phyloP scores from a whole-genome alignment of 1,140 invertebrate genomes.

The Drosophila hydei region DNA sequence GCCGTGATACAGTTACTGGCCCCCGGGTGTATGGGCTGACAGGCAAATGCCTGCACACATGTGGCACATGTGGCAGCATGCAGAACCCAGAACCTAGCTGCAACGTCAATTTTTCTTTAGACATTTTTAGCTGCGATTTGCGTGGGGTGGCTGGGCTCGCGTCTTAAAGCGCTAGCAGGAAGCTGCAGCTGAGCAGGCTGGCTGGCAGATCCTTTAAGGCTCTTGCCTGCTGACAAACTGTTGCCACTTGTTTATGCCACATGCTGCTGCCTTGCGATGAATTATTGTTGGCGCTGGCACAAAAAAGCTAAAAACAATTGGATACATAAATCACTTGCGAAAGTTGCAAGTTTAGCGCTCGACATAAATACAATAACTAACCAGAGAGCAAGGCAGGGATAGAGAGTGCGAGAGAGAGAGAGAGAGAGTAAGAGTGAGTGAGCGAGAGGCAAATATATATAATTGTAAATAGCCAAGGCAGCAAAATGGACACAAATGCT shows the following conservation, averaged over 20 bases:
- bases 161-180: conserved; percentile 54
- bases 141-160: conserved; percentile 14
- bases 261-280: conserved; percentile 61
- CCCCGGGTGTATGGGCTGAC: not conserved
- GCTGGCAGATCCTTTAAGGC: conserved; percentile 57
- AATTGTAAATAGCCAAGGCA: conserved; percentile 74
- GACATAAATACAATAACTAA: conserved; percentile 82
- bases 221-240: conserved; percentile 72
- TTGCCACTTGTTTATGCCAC: conserved; percentile 75
- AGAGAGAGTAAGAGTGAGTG: not conserved
- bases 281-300: conserved; percentile 73
- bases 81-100: conserved; percentile 20
- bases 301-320: conserved; percentile 72
- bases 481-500: conserved; percentile 34
- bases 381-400: conserved; percentile 48
- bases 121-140: conserved; percentile 57
- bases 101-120: conserved; percentile 58
- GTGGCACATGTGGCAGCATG: conserved; percentile 31
- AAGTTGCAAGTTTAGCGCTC: conserved; percentile 77
- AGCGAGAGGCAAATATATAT: conserved; percentile 56
- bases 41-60: conserved; percentile 45
- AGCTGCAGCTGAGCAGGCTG: conserved; percentile 14
- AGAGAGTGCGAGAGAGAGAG: not conserved
- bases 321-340: conserved; percentile 77
- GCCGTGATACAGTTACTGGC: conserved; percentile 41